Evolutionary conservation across 2,888 invertebrate genomes (phyloP), one percentile per base, ranked within the genome.

Genomic region (Isoperla grammatica): DNA sequence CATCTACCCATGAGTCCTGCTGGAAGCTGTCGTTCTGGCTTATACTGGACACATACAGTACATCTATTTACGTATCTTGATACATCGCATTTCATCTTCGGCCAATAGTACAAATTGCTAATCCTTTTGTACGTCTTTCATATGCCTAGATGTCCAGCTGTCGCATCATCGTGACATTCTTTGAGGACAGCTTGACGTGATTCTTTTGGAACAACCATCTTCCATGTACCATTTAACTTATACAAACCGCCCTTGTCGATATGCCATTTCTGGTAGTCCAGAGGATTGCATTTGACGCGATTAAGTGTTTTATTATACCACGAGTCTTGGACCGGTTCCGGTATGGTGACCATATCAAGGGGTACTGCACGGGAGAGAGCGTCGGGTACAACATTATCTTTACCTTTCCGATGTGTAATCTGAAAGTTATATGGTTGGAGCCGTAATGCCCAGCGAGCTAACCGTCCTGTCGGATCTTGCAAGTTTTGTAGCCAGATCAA

Each of bases 381-480:
- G 61, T 75, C 73, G 1, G 72, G 71, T 3, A 69, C 64, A 8
- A 59, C 57, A 60, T 72, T 66, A 2, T 59, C 53, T 1, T 46
- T 58, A 0, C 72, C 72, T 2, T 62, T 64, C 9, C 66, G 57
- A 56, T 73, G 70, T 11, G 59, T 50, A 2, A 73, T 65, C 1
- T 64, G 60, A 50, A 70, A 70, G 12, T 68, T 61, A 55, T 67
- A 70, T n/a, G 67, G 65, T 55, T 68, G 65, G 4, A 73, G 58
- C 2, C 29, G 29, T 35, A 54, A 8, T 5, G 54, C 54, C 59
- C 59, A 58, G 12, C 58, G 35, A 2, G 50, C 58, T 3, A 58
- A 35, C 11, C 50, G 17, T 20, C 43, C 59, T 20, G 15, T 13
- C 1, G 59, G 59, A 20, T 49, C 43, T 9, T 40, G 19, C 12